Evolutionary conservation across 2,113 vertebrate species (phyloP), one percentile per base, ranked within the genome.

Genomic region (Zootoca vivipara): DNA sequence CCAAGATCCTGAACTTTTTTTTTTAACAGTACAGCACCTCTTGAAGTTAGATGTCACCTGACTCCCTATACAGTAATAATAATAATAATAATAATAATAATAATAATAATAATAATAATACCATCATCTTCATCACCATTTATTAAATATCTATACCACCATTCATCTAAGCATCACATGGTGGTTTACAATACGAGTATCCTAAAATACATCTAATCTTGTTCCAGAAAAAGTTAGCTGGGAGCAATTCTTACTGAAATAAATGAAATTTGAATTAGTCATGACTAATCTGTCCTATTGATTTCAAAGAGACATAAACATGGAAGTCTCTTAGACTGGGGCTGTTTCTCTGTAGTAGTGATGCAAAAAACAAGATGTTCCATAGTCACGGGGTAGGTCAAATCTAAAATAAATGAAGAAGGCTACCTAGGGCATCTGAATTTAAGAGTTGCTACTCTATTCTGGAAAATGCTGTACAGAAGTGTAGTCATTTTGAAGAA

Each of bases 401-500:
- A 10, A 9, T 22, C 18, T 64, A 22, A 35, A 35, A 33, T 4
- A 24, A 28, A 26, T 77, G 40, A 3, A 46, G 74, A 4, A 30
- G 42, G 26, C 26, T 78, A 30, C 28, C 79, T 81, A 56, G 56
- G 46, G 6, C 16, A 56, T 58, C 13, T 8, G 40, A 26, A 79
- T 8, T 56, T 58, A 79, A 58, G 5, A 79, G 42, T 9, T 79
- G 5, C 7, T n/a, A 7, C 5, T 56, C 46, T 82, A 13, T 33
- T 90, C 73, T 87, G 90, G 78, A 83, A 58, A 58, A 15, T 6
- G 10, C 42, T 58, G 16, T 5, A 62, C n/a, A n/a, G n/a, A n/a
- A n/a, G 20, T 83, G 92, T 78, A 90, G 93, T 83, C 72, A 90
- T 82, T 89, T 80, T 81, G 86, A 87, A 75, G 18, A 87, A 28